A percentile compares a stretch with the other conserved stretches of the same genome.
phyloP scores from a whole-genome alignment of 2,797 vertebrate genomes.

The Leptodactylus fallax region DNA sequence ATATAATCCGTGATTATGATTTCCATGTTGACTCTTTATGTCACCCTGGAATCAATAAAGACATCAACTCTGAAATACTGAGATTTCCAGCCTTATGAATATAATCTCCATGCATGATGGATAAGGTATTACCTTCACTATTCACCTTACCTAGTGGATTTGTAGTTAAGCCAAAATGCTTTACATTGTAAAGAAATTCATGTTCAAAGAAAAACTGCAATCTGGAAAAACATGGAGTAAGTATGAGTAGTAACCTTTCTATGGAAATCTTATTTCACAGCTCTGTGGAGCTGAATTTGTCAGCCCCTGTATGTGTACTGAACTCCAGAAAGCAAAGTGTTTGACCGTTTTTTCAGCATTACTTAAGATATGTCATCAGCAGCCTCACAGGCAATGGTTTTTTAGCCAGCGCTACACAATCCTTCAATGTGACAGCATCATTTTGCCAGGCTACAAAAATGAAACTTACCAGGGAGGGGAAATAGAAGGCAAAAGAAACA shows the following conservation, averaged over 20 bases:
- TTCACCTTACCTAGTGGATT: not conserved
- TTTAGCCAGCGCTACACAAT: conserved; percentile 46
- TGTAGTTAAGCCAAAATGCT: not conserved
- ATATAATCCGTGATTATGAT: not conserved
- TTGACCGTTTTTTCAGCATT: conserved; percentile 48
- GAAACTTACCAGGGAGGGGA: conserved; percentile 5
- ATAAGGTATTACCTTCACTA: not conserved
- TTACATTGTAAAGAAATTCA: conserved; percentile 22
- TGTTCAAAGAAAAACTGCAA: conserved; percentile 17
- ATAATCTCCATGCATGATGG: not conserved
- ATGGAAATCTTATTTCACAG: conserved; percentile 60
- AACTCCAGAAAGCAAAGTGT: conserved; percentile 41
- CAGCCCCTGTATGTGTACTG: conserved; percentile 36
- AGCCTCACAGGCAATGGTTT: conserved; percentile 25
- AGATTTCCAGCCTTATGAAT: not conserved
- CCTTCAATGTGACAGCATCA: conserved; percentile 59
- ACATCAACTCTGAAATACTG: not conserved
- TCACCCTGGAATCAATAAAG: not conserved
- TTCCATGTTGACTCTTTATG: not conserved
- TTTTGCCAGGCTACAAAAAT: conserved; percentile 47
- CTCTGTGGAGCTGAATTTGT: conserved; percentile 59
- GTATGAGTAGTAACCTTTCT: conserved; percentile 38
- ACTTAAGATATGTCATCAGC: conserved; percentile 57
- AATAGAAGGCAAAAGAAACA: not conserved
- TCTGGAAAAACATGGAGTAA: conserved; percentile 48